Conservation (phyloP, 2,113 vertebrate species). For the Athene cunicularia region DNA sequence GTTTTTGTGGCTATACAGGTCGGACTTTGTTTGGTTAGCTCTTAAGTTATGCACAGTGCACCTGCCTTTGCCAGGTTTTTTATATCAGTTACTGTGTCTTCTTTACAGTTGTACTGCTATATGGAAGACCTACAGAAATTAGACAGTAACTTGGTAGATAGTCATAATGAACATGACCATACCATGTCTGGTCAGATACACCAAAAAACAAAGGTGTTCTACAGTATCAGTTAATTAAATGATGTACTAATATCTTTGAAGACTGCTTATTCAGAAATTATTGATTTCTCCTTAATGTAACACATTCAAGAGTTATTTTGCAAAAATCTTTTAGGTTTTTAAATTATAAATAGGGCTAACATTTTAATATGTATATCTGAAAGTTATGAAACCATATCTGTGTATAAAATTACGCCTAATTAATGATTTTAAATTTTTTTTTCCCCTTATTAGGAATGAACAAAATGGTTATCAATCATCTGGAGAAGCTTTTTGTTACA, state of each 20-base stretch:
- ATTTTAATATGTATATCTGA: not conserved
- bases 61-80: not conserved
- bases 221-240: not conserved
- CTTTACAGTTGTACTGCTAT: not conserved
- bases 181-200: not conserved
- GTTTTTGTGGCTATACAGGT: not conserved
- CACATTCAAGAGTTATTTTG: fast-evolving
- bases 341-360: not conserved
- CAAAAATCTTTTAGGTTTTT: not conserved
- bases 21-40: not conserved
- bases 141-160: not conserved
- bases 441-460: slow-evolving; percentile 87
- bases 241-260: not conserved
- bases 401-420: not conserved
- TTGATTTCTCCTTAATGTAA: not conserved
- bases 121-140: not conserved
- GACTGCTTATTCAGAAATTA: not conserved
- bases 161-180: not conserved
- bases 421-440: not conserved
- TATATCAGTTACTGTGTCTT: not conserved
- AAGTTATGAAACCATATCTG: not conserved
- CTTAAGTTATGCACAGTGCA: not conserved
- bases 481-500: slow-evolving; percentile 98
- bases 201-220: not conserved
- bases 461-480: slow-evolving; percentile 99